Conservation (phyloP, 2,797 vertebrate species). For the Scyliorhinus canicula region DNA sequence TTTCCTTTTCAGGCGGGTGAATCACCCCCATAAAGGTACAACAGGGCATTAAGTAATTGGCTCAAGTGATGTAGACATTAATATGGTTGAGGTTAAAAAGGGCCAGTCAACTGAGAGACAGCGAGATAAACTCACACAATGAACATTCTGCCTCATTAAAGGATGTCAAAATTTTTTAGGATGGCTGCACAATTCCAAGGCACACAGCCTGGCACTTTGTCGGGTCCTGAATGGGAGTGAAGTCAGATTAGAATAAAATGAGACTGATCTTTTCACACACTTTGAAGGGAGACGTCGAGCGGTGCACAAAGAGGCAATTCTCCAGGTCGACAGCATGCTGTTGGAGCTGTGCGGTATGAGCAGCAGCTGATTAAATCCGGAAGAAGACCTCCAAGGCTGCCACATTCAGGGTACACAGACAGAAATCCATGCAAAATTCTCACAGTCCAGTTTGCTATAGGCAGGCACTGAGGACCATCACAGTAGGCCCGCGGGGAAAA, state of each 20-base stretch:
- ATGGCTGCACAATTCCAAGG: conserved; percentile 36
- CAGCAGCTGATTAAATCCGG: conserved; percentile 38
- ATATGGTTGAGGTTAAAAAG: conserved; percentile 33
- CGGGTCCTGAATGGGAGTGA: conserved; percentile 34
- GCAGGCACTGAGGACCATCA: conserved; percentile 36
- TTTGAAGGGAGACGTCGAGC: conserved; percentile 36
- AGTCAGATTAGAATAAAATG: conserved; percentile 37
- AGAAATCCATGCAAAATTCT: conserved; percentile 38
- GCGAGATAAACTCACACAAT: conserved; percentile 39
- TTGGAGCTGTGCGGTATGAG: conserved; percentile 27
- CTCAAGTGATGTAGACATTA: conserved; percentile 38
- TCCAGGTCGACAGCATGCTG: conserved; percentile 37
- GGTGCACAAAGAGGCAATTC: conserved; percentile 38
- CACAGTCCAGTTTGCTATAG: conserved; percentile 33
- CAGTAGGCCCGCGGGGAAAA: conserved; percentile 28
- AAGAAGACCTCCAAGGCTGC: conserved; percentile 37
- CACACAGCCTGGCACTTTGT: conserved; percentile 28
- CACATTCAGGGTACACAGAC: conserved; percentile 32
- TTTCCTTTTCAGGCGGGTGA: conserved; percentile 34
- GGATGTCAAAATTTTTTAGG: conserved; percentile 34
- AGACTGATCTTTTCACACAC: conserved; percentile 38
- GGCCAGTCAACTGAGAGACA: conserved; percentile 37
- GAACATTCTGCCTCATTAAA: conserved; percentile 40
- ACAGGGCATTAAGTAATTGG: conserved; percentile 37
- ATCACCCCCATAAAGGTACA: conserved; percentile 35